Percentiles rank a stretch among this genome's conserved stretches.
phyloP scores from a whole-genome alignment of 92 coral and sea anemone species.

The Ricordea florida region DNA sequence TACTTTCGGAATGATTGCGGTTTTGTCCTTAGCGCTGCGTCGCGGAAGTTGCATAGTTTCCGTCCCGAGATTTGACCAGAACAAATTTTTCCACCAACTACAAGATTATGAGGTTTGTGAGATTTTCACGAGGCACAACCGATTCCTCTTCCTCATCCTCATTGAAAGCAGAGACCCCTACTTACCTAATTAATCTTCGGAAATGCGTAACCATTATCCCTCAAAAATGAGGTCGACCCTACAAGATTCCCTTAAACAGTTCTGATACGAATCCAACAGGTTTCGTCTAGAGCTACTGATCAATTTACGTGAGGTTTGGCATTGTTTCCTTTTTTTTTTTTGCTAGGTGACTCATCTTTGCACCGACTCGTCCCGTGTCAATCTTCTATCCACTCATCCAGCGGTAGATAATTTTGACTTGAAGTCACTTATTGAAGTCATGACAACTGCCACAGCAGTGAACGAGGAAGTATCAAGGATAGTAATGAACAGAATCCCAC shows the following conservation, averaged over 20 bases:
- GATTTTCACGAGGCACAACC: background rate
- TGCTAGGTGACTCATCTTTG: conserved; percentile 29
- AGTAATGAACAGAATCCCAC: conserved; percentile 18
- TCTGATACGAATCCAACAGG: no score
- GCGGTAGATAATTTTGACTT: conserved; percentile 75
- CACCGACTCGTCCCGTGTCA: conserved; percentile 64
- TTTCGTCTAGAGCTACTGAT: no score
- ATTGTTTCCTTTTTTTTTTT: background rate
- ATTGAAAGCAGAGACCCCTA: no score
- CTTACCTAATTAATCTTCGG: no score
- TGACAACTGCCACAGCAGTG: conserved; percentile 62
- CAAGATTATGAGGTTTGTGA: conserved; percentile 79
- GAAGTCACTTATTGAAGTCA: conserved; percentile 57
- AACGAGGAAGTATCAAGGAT: conserved; percentile 34
- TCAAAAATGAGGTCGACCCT: no score
- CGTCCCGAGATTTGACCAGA: conserved; percentile 73
- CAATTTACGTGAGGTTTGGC: no score
- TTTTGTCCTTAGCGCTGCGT: conserved; percentile 41
- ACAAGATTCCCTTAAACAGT: no score
- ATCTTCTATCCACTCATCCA: conserved; percentile 74
- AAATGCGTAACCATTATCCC: no score
- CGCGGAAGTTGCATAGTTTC: conserved; percentile 72
- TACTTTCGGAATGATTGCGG: conserved; percentile 64
- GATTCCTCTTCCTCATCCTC: background rate
- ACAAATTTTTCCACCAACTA: conserved; percentile 48